Base-by-base conservation (phyloP, 2,888 invertebrate genomes). In the Mamestra brassicae region DNA sequence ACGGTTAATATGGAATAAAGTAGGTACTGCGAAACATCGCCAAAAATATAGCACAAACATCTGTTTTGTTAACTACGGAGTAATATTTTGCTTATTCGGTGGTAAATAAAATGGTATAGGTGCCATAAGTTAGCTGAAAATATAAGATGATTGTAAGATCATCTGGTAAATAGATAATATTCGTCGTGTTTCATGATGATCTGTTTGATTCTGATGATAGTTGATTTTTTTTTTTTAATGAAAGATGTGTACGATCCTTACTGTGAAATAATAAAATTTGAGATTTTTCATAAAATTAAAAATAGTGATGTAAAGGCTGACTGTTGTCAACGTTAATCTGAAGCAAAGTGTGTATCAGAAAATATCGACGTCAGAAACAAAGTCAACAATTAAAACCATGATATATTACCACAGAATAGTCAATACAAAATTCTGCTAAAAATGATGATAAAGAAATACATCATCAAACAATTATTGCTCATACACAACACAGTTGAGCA, bases 401-500 rank as follows among this genome's bases (percentile, higher is more conserved):
- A 52, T 4, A 34, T 7, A 13, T 1, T 34, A 54, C 1, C 10
- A 55, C 57, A 42, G 47, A 17, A 47, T 0, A 58, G 17, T 34
- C 4, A 60, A 66, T 26, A 62, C 52, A 50, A 45, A 58, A 26
- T 55, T 70, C 78, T 69, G 13, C 68, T 68, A 73, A 71, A 69
- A 84, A 60, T 38, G 0, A 75, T 65, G 66, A 57, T 52, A 60
- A 62, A 75, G 45, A 69, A 42, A 71, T 58, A 63, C 62, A 71
- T 81, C 69, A 70, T 42, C 47, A 68, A 69, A 83, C 74, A 74
- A 70, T 78, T 55, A 71, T 83, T 78, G 67, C 78, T 76, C 82
- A 83, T 57, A 52, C n/a, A 66, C 57, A 66, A 79, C 3, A 78
- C 82, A 77, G 76, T 84, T 87, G 83, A 80, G 81, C 78, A 87